Evolutionary conservation across 2,888 invertebrate species (phyloP), one percentile per base, ranked within the genome.

Genomic region (Sipha maydis): DNA sequence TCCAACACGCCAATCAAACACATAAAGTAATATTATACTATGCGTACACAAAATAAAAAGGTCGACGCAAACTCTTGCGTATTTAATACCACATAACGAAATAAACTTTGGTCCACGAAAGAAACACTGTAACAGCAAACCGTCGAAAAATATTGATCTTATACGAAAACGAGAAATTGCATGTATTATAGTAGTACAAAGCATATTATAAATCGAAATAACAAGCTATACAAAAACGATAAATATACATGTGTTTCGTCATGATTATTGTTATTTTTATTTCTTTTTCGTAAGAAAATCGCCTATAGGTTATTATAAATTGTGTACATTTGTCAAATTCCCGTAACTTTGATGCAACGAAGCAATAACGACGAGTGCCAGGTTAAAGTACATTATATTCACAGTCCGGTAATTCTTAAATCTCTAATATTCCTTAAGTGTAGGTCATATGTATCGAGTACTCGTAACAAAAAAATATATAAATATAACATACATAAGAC

Each of bases 41-140:
- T 28, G 14, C 69, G 61, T 61, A 4, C 28, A 69, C 11, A 4
- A 69, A 69, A 69, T 0, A 14, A 28, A 28, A 69, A 28, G 3
- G 28, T 28, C 28, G 1, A 14, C 28, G 69, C 61, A 7, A 61
- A 48, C 48, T 48, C 48, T 48, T 48, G 21, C n/a, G 61, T 61
- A 9, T 69, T 14, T 7, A 69, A 28, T 69, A 69, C 28, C 25
- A 69, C 14, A 19, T 34, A 73, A 75, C 38, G 17, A 38, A 34
- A 38, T 75, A 75, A 38, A 75, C 75, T 38, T 75, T 75, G 75
- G 75, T 38, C 75, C 75, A 7, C 75, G 31, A 75, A 25, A 75
- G 38, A 38, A 73, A 21, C 73, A 75, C 75, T 25, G 75, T 75
- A 25, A 4, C 3, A 14, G 2, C 11, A 14, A 2, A 48, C 11